Base-by-base conservation (phyloP, 2,888 invertebrate genomes). In the Subacronicta megacephala region DNA sequence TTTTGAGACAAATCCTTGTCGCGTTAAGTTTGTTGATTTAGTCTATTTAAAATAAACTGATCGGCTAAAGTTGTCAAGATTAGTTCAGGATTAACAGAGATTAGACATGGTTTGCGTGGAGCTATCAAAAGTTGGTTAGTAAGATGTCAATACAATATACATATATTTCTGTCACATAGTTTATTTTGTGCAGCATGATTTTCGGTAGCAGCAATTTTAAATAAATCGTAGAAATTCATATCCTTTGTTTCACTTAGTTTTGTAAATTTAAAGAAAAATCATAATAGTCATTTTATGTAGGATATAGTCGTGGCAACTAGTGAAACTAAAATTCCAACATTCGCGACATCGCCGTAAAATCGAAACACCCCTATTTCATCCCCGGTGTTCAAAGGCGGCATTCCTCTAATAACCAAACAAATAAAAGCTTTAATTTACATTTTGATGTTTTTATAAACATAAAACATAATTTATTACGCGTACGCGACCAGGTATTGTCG, bases 401-500 rank as follows among this genome's bases (percentile, higher is more conserved):
- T 62, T 61, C 70, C 56, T 64, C 60, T 64, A 64, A 69, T 61
- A 61, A 59, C 60, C 74, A 75, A 75, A 75, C 75, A 75, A 75
- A 75, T 75, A 75, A 69, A 66, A 75, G 73, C 59, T 75, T 65
- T 75, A 75, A 75, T 75, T 71, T 65, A 70, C 67, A 75, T 67
- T 67, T 71, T 66, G 70, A 71, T 75, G 73, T 75, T 75, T 68
- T 75, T 75, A 75, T 75, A 75, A 75, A 75, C 71, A 75, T 75
- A 73, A 75, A 75, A 75, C 73, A 68, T 75, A 75, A 75, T 75
- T 75, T 75, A 75, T 75, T 68, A 72, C 54, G 61, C 58, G 66
- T 60, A 72, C 62, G 63, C 75, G 75, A 70, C 65, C 75, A 75
- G 70, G 75, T 72, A 75, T 64, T 76, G 81, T 78, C 78, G 77